phyloP scores from a whole-genome alignment of 2,888 invertebrate genomes.

The Eugnorisma glareosa region DNA sequence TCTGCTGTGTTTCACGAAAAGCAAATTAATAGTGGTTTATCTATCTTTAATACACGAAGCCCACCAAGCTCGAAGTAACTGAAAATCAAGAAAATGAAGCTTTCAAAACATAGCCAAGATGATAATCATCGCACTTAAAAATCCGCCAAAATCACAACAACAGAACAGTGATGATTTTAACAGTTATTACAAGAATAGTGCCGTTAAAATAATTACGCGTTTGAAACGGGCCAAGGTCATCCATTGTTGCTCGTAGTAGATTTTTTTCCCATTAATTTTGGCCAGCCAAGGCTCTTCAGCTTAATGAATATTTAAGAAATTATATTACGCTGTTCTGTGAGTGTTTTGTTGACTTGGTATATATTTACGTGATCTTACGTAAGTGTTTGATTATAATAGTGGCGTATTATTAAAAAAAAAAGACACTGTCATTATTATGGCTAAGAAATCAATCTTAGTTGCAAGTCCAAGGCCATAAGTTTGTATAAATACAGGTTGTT shows the following conservation, averaged over 20 bases:
- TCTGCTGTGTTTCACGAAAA: background rate
- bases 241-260: slow-evolving; percentile 71
- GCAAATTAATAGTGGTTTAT: background rate
- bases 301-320: slow-evolving; percentile 73
- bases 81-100: background rate
- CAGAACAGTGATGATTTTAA: slow-evolving; percentile 42
- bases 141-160: background rate
- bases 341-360: slow-evolving; percentile 39
- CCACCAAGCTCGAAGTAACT: background rate
- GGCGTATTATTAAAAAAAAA: slow-evolving; percentile 12
- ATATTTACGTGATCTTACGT: background rate
- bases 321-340: slow-evolving; percentile 62
- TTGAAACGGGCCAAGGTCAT: slow-evolving; percentile 74
- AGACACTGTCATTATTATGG: background rate
- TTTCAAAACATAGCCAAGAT: background rate
- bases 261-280: slow-evolving; percentile 74
- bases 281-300: slow-evolving; percentile 67
- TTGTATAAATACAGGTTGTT: background rate
- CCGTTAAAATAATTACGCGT: slow-evolving; percentile 70
- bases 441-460: background rate
- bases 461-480: background rate
- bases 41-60: background rate
- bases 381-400: slow-evolving; percentile 5
- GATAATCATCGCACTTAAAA: slow-evolving; percentile 16
- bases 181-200: slow-evolving; percentile 43